Base-by-base conservation (phyloP, 2,113 vertebrate species). In the Erythrocercus mccallii region DNA sequence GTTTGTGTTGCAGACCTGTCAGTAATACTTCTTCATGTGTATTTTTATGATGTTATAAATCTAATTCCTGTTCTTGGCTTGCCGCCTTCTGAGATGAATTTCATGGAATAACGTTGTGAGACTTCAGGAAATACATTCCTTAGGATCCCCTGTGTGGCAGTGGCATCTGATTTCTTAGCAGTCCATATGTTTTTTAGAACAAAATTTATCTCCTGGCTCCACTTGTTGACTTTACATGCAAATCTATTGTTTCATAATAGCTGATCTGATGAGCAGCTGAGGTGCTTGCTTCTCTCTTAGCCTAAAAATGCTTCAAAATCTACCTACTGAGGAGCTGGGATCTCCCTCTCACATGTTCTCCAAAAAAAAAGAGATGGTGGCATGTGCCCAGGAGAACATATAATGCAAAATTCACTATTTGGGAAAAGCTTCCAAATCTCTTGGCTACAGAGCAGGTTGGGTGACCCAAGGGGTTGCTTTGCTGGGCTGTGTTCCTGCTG, bases 31-130 rank as follows among this genome's bases (percentile, higher is more conserved):
- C 51, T 93, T 62, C 51, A 19, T 0, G 0, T 81, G 13, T 83
- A n/a, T 81, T 94, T 94, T 70, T 87, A 58, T 70, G 33, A 48
- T 27, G 44, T 19, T 81, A 64, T 90, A 81, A 90, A 86, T 96
- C 72, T 73, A 86, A 86, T 47, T 86, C 56, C 58, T 66, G 51
- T 18, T 76, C 51, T 40, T 38, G 22, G 18, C 88, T 88, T 92
- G 38, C 74, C 11, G 23, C 40, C 47, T 92, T 96, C 37, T 51
- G 69, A 88, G 90, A 81, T 78, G 10, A 93, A 81, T 94, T 93
- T 77, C 24, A 11, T 45, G 68, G 33, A 78, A 69, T 86, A 71
- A 81, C 13, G 15, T 31, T 66, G 38, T 42, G 56, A 86, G 83
- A n/a, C n/a, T 92, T 71, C 62, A 56, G 60, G 68, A 88, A 84